A percentile compares a stretch with the other conserved stretches of the same genome.
Conservation (phyloP, 2,113 vertebrate species). For the western clawed frog (Xenopus tropicalis) region DNA sequence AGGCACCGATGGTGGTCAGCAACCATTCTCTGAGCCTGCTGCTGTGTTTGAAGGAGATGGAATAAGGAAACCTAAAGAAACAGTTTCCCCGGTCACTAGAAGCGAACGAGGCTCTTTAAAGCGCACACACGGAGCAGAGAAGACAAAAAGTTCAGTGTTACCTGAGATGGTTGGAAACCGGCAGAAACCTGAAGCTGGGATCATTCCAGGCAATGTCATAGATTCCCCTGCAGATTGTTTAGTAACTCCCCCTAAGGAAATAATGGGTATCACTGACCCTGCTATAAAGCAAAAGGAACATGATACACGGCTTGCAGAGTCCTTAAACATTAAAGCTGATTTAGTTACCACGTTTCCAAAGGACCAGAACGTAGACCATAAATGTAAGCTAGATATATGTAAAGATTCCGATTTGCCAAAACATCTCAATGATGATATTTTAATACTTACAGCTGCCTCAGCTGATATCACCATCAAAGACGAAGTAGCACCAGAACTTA, state of each 20-base stretch:
- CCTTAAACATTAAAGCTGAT: neutral
- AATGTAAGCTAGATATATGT: neutral
- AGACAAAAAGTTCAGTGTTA: neutral
- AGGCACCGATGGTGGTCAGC: neutral
- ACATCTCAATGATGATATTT: constrained; percentile 10
- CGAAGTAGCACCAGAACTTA: neutral
- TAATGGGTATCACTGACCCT: neutral
- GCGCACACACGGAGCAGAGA: constrained; percentile 17
- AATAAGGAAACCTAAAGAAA: neutral
- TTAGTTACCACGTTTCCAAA: neutral
- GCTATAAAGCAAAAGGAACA: neutral
- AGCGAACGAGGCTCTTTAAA: constrained; percentile 29
- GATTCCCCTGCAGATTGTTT: neutral
- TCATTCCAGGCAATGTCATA: neutral
- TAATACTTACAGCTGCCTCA: neutral
- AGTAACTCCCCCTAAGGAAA: neutral
- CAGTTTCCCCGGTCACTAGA: neutral
- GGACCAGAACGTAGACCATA: neutral
- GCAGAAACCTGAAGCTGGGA: neutral
- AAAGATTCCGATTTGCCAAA: neutral
- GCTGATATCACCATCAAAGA: neutral
- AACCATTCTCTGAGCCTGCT: neutral
- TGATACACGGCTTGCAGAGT: neutral
- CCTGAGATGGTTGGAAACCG: neutral
- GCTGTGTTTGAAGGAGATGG: neutral